Percentiles rank a stretch among this genome's conserved stretches.
These are phyloP conservation scores for Heterodera carotae DNA, from an alignment of 1,140 invertebrate species.

Conservation along the genomic window DNA sequence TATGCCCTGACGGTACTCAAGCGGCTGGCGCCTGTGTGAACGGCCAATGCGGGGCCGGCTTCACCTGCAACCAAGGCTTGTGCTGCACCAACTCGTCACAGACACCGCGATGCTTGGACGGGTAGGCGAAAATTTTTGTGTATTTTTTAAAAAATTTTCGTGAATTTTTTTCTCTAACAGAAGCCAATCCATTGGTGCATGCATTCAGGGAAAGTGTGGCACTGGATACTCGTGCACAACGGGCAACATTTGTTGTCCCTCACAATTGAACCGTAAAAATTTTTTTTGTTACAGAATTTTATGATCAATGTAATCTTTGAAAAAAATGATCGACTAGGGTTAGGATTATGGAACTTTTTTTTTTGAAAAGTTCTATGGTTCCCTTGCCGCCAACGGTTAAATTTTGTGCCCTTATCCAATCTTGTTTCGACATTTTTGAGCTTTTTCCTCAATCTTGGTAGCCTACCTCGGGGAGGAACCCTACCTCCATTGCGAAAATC, in stretches of 20 bases:
- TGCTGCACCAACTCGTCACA: slow-evolving; percentile 61
- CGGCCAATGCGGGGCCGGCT: slow-evolving; percentile 60
- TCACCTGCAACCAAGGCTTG: slow-evolving; percentile 63
- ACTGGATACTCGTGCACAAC: slow-evolving; percentile 63
- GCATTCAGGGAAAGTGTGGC: slow-evolving; percentile 60
- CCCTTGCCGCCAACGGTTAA: too few species aligned
- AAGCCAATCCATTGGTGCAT: slow-evolving; percentile 62
- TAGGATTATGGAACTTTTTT: too few species aligned
- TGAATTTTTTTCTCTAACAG: not conserved
- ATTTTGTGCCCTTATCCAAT: too few species aligned
- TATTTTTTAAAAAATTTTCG: not conserved
- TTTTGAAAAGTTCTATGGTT: too few species aligned
- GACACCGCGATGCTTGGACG: slow-evolving; percentile 63
- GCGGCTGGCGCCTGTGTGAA: slow-evolving; percentile 65
- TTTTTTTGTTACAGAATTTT: too few species aligned
- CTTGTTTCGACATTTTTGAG: too few species aligned
- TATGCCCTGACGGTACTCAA: slow-evolving; percentile 65
- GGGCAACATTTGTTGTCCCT: slow-evolving; percentile 63
- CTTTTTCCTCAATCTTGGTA: too few species aligned
- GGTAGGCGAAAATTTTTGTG: slow-evolving; percentile 24
- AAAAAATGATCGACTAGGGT: too few species aligned
- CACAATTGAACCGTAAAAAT: slow-evolving; percentile 52
- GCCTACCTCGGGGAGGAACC: too few species aligned
- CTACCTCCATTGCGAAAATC: too few species aligned
- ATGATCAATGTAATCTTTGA: too few species aligned